Conservation (phyloP, 1,140 invertebrate species). For the Drosophila leontia region DNA sequence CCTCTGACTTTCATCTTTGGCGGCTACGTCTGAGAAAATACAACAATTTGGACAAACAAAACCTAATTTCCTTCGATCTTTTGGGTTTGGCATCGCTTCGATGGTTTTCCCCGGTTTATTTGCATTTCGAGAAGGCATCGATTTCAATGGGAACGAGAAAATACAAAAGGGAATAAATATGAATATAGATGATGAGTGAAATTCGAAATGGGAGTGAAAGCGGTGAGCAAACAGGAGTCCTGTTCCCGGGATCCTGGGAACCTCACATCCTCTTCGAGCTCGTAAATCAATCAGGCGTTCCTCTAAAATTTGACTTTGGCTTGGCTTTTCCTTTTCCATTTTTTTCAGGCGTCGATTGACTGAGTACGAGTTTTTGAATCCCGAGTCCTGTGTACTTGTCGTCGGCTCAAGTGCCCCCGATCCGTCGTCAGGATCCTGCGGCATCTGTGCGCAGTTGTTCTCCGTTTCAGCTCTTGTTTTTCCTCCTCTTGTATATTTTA, state of each 20-base stretch:
- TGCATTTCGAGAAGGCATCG: slow-evolving; percentile 64
- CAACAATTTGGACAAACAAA: slow-evolving; percentile 70
- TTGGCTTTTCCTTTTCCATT: slow-evolving; percentile 31
- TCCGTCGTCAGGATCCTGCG: slow-evolving; percentile 29
- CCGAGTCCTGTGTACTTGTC: slow-evolving; percentile 65
- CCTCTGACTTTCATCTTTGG: slow-evolving; percentile 62
- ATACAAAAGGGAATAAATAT: slow-evolving; percentile 27
- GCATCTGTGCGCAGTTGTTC: slow-evolving; percentile 75
- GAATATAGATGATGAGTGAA: slow-evolving; percentile 67
- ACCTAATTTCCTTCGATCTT: slow-evolving; percentile 29
- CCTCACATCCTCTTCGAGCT: slow-evolving; percentile 4
- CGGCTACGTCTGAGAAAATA: slow-evolving; percentile 61
- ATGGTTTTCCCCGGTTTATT: slow-evolving; percentile 47
- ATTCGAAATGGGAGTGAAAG: slow-evolving; percentile 66
- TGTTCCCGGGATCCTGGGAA: slow-evolving; percentile 5
- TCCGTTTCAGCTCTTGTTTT: slow-evolving; percentile 11
- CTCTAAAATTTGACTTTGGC: slow-evolving; percentile 46
- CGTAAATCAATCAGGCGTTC: slow-evolving; percentile 73
- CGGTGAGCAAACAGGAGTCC: slow-evolving; percentile 23
- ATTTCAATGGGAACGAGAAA: slow-evolving; percentile 66
- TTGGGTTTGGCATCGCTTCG: slow-evolving; percentile 15
- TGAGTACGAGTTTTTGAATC: slow-evolving; percentile 23
- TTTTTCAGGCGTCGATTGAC: slow-evolving; percentile 46
- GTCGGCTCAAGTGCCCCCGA: slow-evolving; percentile 64
- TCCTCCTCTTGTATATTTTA: slow-evolving; percentile 9